phyloP scores from a whole-genome alignment of 2,888 invertebrate genomes.

The Cynaeus angustus region DNA sequence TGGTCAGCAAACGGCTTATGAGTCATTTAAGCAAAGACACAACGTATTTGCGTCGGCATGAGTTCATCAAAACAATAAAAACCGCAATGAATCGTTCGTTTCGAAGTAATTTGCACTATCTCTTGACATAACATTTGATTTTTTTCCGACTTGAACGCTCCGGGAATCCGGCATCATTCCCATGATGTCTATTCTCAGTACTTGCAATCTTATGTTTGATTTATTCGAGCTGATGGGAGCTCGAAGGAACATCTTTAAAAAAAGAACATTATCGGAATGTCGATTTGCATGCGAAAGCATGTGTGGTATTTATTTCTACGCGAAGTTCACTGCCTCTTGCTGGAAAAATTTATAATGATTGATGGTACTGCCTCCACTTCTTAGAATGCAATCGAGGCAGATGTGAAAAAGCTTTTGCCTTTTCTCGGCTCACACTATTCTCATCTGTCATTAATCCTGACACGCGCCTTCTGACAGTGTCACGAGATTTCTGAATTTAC shows the following conservation, averaged over 20 bases:
- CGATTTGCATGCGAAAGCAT: slow-evolving; percentile 41
- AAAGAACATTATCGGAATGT: slow-evolving; percentile 30
- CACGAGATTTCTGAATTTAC: slow-evolving; percentile 13
- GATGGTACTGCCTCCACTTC: slow-evolving; percentile 27
- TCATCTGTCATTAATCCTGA: slow-evolving; percentile 1
- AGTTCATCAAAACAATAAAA: slow-evolving; percentile 46
- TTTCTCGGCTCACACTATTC: not conserved
- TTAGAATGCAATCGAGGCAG: slow-evolving; percentile 24
- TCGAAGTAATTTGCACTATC: slow-evolving; percentile 41
- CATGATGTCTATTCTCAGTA: slow-evolving; percentile 33
- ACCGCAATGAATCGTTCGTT: slow-evolving; percentile 45
- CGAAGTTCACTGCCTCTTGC: slow-evolving; percentile 22
- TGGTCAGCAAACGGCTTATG: not conserved
- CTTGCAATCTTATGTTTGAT: slow-evolving; percentile 36
- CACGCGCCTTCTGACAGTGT: slow-evolving; percentile 4
- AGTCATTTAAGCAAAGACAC: slow-evolving; percentile 11
- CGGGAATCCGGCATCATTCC: slow-evolving; percentile 24
- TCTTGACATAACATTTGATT: slow-evolving; percentile 40
- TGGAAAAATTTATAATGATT: slow-evolving; percentile 35
- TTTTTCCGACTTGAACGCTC: slow-evolving; percentile 30
- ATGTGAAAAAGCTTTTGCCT: slow-evolving; percentile 25
- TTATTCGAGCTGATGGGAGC: slow-evolving; percentile 19
- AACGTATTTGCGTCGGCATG: slow-evolving; percentile 25
- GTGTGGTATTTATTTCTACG: slow-evolving; percentile 37
- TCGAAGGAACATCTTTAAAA: slow-evolving; percentile 11